Base-by-base conservation (phyloP, 2,113 vertebrate species). In the Phyllostomus hastatus region DNA sequence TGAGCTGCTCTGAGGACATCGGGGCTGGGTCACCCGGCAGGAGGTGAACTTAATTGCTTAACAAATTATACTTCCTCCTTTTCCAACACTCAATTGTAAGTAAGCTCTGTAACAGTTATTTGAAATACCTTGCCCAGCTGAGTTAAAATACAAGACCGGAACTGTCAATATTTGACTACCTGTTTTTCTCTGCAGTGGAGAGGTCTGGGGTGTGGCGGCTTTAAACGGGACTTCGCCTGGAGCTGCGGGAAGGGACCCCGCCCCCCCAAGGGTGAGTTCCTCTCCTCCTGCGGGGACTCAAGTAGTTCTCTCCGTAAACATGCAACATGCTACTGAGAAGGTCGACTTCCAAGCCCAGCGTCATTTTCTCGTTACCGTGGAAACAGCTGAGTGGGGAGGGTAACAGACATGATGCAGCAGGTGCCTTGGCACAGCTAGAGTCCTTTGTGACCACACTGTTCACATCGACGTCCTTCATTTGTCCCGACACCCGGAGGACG, bases 361-460 rank as follows among this genome's bases (percentile, higher is more conserved):
- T 28, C 20, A 86, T 88, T 96, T 84, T n/a, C 80, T 78, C 94
- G 66, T 94, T 22, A 96, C 88, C 76, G 92, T 75, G 90, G 95
- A 80, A 94, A 85, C 50, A 88, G 33, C 38, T 0, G 86, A 57
- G 46, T 1, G 88, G 87, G 83, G 59, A 95, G 90, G 91, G 38
- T 89, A 16, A 81, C 86, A 43, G 97, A 98, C 88, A 33, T 88
- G 98, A 57, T 93, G 96, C 97, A 96, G 98, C 12, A 97, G 97
- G 54, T 76, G 94, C 95, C 97, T 98, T 98, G 98, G 98, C 98
- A 98, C 97, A 59, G 75, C 95, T 79, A 59, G 82, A 95, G 93
- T 92, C 97, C 97, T 89, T 89, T 67, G 86, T 97, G 98, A 97
- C 59, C 96, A 94, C 96, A 43, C 14, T 94, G 97, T 97, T 97